phyloP scores from a whole-genome alignment of 2,888 invertebrate species.

The Erannis defoliaria region DNA sequence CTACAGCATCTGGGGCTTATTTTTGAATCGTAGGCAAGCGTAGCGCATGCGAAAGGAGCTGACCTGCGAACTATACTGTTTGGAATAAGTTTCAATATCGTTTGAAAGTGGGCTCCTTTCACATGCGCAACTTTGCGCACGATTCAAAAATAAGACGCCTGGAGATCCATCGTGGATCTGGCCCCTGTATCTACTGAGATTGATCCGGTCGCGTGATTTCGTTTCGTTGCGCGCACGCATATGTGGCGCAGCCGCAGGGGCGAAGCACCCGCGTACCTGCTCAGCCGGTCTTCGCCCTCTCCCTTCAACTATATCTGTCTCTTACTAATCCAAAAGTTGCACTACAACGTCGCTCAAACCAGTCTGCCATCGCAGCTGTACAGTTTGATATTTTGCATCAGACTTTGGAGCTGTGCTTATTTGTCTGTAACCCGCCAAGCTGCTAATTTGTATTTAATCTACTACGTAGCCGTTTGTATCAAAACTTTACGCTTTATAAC shows the following conservation, averaged over 20 bases:
- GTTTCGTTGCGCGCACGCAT: constrained; percentile 60
- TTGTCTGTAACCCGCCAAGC: constrained; percentile 6
- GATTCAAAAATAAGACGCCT: no score
- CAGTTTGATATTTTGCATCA: constrained; percentile 34
- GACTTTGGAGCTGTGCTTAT: constrained; percentile 22
- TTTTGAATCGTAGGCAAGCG: no score
- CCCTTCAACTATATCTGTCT: constrained; percentile 48
- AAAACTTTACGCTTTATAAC: constrained; percentile 12
- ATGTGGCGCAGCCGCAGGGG: constrained; percentile 34
- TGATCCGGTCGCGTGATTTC: constrained; percentile 71
- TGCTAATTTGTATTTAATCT: constrained; percentile 14
- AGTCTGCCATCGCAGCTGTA: constrained; percentile 42
- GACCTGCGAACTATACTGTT: no score
- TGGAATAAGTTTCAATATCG: no score
- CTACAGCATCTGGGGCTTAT: no score
- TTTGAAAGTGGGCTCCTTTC: no score
- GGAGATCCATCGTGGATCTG: no score
- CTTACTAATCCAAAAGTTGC: constrained; percentile 54
- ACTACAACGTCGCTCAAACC: constrained; percentile 57
- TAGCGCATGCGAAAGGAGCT: no score
- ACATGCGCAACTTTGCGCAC: no score
- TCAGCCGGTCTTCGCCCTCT: constrained; percentile 64
- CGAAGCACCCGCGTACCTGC: constrained; percentile 64
- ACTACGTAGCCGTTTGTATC: background rate
- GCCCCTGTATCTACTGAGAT: no score